A percentile compares a stretch with the other conserved stretches of the same genome.
Evolutionary conservation across 2,888 invertebrate species (phyloP).

Genomic region (Amblyteles armatorius): DNA sequence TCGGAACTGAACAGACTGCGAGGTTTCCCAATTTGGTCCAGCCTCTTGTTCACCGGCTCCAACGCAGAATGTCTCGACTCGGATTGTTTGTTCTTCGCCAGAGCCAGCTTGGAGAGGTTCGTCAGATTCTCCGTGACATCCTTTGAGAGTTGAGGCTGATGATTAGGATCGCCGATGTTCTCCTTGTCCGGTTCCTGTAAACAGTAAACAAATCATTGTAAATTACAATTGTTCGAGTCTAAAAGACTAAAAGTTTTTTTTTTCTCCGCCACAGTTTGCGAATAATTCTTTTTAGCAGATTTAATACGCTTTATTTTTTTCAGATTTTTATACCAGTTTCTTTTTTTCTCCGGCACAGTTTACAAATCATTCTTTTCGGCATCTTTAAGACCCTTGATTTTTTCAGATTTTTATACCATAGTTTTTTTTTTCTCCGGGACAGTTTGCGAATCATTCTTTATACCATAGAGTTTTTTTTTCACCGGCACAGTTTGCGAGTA

Average conservation of each 20-base stretch:
- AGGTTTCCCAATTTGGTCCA: neutral
- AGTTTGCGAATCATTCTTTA: neutral
- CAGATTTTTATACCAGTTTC: too few species aligned
- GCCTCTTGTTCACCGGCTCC: neutral
- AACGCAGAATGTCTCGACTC: neutral
- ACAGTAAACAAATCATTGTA: neutral
- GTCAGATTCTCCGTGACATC: constrained; percentile 9
- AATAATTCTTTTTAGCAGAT: neutral
- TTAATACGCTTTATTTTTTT: too few species aligned
- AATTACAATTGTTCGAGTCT: neutral
- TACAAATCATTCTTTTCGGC: too few species aligned
- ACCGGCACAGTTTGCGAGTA: too few species aligned
- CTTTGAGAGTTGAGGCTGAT: neutral
- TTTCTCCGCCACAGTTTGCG: neutral
- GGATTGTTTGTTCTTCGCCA: neutral
- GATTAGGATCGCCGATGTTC: constrained; percentile 20
- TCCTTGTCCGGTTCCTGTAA: constrained; percentile 52
- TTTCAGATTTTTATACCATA: too few species aligned
- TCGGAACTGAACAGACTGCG: constrained; percentile 43
- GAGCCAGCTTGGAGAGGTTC: neutral
- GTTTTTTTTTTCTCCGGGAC: neutral
- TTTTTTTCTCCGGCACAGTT: too few species aligned
- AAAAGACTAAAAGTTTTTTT: neutral
- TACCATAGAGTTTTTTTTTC: too few species aligned
- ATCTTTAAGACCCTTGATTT: too few species aligned